Conservation (phyloP, 2,888 invertebrate species). For the Cataglyphis altisquamis region DNA sequence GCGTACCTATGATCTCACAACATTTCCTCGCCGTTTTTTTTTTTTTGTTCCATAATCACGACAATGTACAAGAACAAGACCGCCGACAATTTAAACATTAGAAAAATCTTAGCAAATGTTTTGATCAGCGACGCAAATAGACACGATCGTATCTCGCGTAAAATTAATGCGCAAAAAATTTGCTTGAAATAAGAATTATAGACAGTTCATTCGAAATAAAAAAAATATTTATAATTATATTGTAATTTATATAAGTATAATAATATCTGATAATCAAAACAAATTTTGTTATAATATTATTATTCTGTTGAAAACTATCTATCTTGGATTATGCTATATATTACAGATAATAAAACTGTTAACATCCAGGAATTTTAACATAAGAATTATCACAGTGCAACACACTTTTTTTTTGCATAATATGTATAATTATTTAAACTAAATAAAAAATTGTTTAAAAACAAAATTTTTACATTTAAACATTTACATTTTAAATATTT, state of each 20-base stretch:
- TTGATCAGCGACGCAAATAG: background rate
- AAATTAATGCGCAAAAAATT: background rate
- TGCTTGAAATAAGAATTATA: background rate
- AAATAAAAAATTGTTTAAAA: background rate
- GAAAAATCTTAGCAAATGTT: background rate
- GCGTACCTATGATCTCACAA: conserved; percentile 57
- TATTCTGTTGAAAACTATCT: too few species aligned
- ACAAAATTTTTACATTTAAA: background rate
- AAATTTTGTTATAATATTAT: too few species aligned
- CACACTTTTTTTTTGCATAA: background rate
- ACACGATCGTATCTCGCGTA: background rate
- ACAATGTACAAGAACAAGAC: background rate
- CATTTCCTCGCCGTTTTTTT: conserved; percentile 36
- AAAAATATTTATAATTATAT: background rate
- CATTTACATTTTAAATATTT: background rate
- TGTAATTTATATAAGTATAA: too few species aligned
- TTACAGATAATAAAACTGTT: too few species aligned
- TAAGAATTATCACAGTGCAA: too few species aligned
- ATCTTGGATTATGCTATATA: too few species aligned
- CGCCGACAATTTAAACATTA: conserved; percentile 20
- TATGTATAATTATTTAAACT: too few species aligned
- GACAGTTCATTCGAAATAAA: background rate
- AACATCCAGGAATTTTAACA: too few species aligned
- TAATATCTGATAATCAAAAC: too few species aligned
- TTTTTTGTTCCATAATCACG: background rate